Percentiles rank a stretch among this genome's conserved stretches.
Evolutionary conservation across 2,113 vertebrate genomes (phyloP).

Genomic region (Formicarius rufipectus): DNA sequence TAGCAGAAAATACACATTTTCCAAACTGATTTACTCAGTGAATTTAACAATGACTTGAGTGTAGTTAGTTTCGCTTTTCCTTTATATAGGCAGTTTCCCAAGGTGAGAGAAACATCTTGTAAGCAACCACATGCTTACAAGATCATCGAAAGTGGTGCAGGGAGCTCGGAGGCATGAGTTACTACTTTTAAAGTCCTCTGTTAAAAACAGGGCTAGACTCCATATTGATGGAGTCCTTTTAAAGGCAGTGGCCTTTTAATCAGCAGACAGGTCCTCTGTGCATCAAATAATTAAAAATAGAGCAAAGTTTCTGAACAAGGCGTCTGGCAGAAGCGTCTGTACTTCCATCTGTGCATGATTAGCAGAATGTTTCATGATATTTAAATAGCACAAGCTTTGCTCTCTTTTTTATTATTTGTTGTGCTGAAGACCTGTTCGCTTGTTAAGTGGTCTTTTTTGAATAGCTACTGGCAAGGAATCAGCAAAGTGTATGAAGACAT

Average conservation of each 20-base stretch:
- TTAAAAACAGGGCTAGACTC: slow-evolving; percentile 34
- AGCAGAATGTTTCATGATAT: slow-evolving; percentile 76
- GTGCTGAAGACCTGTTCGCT: slow-evolving; percentile 65
- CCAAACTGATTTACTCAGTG: background rate
- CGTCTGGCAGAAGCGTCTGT: slow-evolving; percentile 73
- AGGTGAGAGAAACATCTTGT: slow-evolving; percentile 18
- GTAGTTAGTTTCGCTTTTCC: background rate
- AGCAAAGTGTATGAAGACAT: slow-evolving; percentile 65
- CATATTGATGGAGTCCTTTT: slow-evolving; percentile 50
- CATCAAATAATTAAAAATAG: slow-evolving; percentile 80
- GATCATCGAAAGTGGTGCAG: background rate
- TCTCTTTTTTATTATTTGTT: slow-evolving; percentile 73
- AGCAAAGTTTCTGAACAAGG: slow-evolving; percentile 78
- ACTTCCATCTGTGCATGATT: slow-evolving; percentile 77
- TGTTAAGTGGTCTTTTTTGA: slow-evolving; percentile 65
- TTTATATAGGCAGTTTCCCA: background rate
- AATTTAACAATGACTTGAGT: background rate
- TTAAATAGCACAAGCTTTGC: slow-evolving; percentile 77
- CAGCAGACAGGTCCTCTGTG: slow-evolving; percentile 73
- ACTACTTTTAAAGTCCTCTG: slow-evolving; percentile 13
- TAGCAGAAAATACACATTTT: background rate
- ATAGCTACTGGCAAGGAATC: slow-evolving; percentile 51
- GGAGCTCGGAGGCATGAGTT: background rate
- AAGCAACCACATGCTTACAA: background rate
- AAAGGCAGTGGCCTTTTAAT: slow-evolving; percentile 67